A percentile compares a stretch with the other conserved stretches of the same genome.
These are phyloP conservation scores for Timema cristinae DNA, from an alignment of 2,888 invertebrate genomes.

Conservation along the genomic window DNA sequence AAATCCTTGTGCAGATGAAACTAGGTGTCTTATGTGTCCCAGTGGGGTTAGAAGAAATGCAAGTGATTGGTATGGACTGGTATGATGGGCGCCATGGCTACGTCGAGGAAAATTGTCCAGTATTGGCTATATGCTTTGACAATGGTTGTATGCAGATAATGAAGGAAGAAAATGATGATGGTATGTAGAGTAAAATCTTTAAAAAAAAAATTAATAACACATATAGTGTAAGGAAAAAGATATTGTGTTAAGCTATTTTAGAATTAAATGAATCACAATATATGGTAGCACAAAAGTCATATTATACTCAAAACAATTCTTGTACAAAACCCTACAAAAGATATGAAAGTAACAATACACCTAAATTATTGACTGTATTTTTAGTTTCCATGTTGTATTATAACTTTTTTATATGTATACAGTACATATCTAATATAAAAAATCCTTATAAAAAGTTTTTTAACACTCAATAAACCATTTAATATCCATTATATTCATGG, in stretches of 20 bases:
- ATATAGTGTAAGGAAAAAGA: not conserved
- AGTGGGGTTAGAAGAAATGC: conserved; percentile 52
- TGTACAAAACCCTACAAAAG: too few relatives aligned
- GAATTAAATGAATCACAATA: not conserved
- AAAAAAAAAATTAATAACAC: not conserved
- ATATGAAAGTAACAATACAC: too few relatives aligned
- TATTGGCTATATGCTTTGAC: conserved; percentile 82
- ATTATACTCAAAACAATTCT: not conserved
- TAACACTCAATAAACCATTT: too few relatives aligned
- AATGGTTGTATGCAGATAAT: conserved; percentile 85
- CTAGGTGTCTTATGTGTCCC: conserved; percentile 60
- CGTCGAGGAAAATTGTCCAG: conserved; percentile 63
- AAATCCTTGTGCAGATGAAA: conserved; percentile 58
- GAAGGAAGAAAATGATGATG: conserved; percentile 83
- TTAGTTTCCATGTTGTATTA: too few relatives aligned
- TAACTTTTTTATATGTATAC: too few relatives aligned
- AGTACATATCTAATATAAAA: too few relatives aligned
- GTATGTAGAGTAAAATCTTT: conserved; percentile 45
- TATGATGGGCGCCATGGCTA: conserved; percentile 73
- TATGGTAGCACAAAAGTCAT: not conserved
- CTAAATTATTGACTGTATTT: too few relatives aligned
- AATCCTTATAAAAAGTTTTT: too few relatives aligned
- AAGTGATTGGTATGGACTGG: conserved; percentile 80
- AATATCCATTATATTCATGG: too few relatives aligned
- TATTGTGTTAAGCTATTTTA: not conserved